Percentiles rank a stretch among this genome's conserved stretches.
Evolutionary conservation across 2,888 invertebrate species (phyloP).

Genomic region (Standfussiana lucernea): DNA sequence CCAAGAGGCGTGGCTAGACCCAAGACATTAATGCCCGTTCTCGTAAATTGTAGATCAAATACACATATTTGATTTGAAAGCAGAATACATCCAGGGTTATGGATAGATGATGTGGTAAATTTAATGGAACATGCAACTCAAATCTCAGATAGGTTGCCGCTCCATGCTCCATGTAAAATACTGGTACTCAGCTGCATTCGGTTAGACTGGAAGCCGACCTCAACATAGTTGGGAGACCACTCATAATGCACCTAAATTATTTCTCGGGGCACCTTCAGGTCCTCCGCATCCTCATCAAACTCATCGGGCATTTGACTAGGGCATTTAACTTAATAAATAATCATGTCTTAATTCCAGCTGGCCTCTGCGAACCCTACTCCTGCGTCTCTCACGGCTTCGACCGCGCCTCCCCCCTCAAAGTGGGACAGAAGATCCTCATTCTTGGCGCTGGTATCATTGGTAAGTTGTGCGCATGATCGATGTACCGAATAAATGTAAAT

Average conservation of each 20-base stretch:
- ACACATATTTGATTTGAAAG: not conserved
- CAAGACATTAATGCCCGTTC: too few species aligned
- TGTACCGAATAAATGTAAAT: too few species aligned
- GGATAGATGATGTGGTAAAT: not conserved
- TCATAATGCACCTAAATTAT: too few species aligned
- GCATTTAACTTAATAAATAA: not conserved
- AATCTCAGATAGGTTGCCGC: not conserved
- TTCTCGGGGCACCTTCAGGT: not conserved
- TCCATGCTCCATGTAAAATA: not conserved
- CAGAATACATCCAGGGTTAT: not conserved
- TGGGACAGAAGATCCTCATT: slow-evolving; percentile 92
- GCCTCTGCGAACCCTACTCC: slow-evolving; percentile 93
- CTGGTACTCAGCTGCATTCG: not conserved
- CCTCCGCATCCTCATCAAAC: too few species aligned
- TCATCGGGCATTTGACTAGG: not conserved
- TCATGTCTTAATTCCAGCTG: slow-evolving; percentile 84
- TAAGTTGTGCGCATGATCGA: slow-evolving; percentile 58
- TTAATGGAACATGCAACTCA: not conserved
- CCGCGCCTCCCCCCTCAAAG: slow-evolving; percentile 90
- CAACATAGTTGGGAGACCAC: not conserved
- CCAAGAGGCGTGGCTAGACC: not conserved
- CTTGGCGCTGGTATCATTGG: slow-evolving; percentile 94
- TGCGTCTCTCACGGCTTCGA: slow-evolving; percentile 93
- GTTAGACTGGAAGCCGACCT: not conserved
- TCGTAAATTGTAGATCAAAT: too few species aligned